Percentiles rank a stretch among this genome's conserved stretches.
Evolutionary conservation across 2,113 vertebrate species (phyloP).

Genomic region (Circaetus cinerascens): DNA sequence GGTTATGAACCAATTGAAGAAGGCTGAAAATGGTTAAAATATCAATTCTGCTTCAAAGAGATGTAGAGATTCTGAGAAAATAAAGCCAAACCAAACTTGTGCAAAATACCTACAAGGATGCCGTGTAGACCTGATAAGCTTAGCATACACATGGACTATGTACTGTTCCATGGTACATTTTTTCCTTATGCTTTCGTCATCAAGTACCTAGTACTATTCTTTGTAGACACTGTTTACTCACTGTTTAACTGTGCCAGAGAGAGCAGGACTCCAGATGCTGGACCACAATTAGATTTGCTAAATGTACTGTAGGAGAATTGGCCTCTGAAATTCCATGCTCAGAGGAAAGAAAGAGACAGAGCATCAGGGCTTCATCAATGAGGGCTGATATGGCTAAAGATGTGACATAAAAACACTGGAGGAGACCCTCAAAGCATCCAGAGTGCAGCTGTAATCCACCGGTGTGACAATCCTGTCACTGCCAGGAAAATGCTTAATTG

Average conservation of each 20-base stretch:
- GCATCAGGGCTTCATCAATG: neutral
- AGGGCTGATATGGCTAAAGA: neutral
- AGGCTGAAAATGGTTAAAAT: neutral
- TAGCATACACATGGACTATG: neutral
- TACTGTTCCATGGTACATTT: neutral
- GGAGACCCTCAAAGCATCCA: neutral
- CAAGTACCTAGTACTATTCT: neutral
- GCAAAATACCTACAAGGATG: neutral
- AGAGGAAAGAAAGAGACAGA: neutral
- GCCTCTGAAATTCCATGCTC: neutral
- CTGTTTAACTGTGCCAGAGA: neutral
- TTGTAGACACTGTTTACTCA: neutral
- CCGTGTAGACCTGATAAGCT: neutral
- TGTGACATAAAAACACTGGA: neutral
- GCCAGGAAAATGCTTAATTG: neutral
- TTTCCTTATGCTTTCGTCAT: neutral
- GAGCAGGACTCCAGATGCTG: constrained; percentile 25
- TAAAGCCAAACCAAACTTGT: neutral
- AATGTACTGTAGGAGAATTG: neutral
- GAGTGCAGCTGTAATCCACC: neutral
- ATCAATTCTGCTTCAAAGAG: neutral
- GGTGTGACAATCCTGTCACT: neutral
- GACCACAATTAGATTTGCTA: constrained; percentile 31
- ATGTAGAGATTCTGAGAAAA: neutral
- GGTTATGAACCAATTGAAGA: neutral